phyloP scores from a whole-genome alignment of 1,140 invertebrate species.

The Heterodera carotae region DNA sequence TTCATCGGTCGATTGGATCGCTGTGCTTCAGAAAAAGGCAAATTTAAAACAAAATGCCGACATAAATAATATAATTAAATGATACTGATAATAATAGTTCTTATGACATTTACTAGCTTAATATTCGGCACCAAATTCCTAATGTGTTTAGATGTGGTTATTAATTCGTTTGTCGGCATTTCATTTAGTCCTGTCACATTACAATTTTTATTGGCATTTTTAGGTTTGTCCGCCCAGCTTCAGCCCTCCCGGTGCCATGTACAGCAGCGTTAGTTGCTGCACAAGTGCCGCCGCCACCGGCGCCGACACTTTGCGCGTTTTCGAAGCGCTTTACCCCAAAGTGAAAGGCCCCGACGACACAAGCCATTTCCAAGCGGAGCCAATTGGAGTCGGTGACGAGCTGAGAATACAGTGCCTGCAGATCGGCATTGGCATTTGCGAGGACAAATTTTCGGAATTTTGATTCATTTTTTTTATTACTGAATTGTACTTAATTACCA shows the following conservation, averaged over 20 bases:
- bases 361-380: constrained; percentile 59
- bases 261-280: no score
- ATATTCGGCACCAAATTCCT: no score
- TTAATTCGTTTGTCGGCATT: no score
- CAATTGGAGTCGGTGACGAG: constrained; percentile 15
- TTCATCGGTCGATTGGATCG: constrained; percentile 95
- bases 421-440: constrained; percentile 25
- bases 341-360: constrained; percentile 61
- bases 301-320: constrained; percentile 46
- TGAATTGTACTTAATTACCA: no score
- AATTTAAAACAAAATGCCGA: constrained; percentile 29
- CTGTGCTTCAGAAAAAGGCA: constrained; percentile 94
- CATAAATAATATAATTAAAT: no score
- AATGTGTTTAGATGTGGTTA: no score
- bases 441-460: constrained; percentile 42
- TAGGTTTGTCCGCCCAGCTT: constrained; percentile 58
- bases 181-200: neutral
- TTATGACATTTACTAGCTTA: no score
- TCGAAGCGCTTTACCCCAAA: constrained; percentile 60
- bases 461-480: constrained; percentile 18
- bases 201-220: constrained; percentile 2
- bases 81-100: no score
- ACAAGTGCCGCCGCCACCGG: neutral
- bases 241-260: constrained; percentile 29
- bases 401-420: constrained; percentile 10